phyloP scores from a whole-genome alignment of 1,140 invertebrate genomes.

The Camponotus vicinus region DNA sequence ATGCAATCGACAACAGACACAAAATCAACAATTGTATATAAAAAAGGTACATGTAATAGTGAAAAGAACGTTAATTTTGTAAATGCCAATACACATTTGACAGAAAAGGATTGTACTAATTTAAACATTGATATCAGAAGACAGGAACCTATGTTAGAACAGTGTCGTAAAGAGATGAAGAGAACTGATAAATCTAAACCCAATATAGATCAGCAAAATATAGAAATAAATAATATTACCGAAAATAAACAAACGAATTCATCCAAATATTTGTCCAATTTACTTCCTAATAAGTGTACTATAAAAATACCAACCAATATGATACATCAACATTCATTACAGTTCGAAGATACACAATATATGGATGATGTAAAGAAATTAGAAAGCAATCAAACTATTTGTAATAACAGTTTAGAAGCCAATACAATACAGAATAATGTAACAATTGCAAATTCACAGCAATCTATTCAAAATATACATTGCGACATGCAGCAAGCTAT shows the following conservation, averaged over 20 bases:
- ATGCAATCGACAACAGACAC: not conserved
- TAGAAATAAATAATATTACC: not conserved
- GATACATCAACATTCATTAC: not conserved
- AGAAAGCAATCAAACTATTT: not conserved
- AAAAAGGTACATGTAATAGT: not conserved
- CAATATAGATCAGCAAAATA: not conserved
- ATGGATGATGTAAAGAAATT: not conserved
- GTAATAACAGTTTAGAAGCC: not conserved
- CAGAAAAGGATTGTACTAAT: not conserved
- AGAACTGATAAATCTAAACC: not conserved
- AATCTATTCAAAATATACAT: slow-evolving; percentile 29
- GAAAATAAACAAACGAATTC: not conserved
- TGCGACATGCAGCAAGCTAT: not conserved
- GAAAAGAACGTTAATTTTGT: not conserved
- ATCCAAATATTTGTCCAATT: not conserved
- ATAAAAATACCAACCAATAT: not conserved
- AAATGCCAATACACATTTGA: slow-evolving; percentile 5
- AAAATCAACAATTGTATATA: not conserved
- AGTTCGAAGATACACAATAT: not conserved
- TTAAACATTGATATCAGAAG: not conserved
- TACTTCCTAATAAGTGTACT: not conserved
- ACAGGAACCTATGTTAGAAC: not conserved
- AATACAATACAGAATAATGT: not conserved
- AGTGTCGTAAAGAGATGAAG: not conserved
- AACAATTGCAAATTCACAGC: not conserved